Evolutionary conservation across 37 sponge, comb jelly and placozoan species (phyloP).

Genomic region (Aphrocallistes beatrix): DNA sequence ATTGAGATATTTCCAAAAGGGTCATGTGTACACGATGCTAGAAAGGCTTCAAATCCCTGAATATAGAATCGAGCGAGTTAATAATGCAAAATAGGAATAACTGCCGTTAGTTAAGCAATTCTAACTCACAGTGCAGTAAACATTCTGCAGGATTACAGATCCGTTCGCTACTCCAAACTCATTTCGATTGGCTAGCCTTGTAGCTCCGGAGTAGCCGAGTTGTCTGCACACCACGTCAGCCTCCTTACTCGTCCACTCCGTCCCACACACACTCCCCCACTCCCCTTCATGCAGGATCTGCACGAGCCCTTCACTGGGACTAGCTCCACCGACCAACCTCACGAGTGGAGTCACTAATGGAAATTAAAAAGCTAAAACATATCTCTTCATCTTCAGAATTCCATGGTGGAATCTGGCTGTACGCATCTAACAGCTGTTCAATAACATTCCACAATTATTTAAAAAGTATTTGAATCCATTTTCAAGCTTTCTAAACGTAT

Average conservation of each 20-base stretch:
- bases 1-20: neutral
- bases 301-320: neutral
- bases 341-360: neutral
- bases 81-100: neutral
- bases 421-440: no score
- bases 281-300: neutral
- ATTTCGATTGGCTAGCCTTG: neutral
- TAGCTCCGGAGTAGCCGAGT: neutral
- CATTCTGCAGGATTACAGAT: neutral
- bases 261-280: neutral
- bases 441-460: no score
- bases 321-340: neutral
- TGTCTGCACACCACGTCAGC: constrained; percentile 1
- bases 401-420: no score
- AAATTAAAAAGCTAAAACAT: no score
- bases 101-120: neutral
- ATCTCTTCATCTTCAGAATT: no score
- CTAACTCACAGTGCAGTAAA: neutral
- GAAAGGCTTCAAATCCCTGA: neutral
- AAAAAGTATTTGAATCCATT: no score
- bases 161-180: neutral
- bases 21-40: neutral
- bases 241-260: neutral
- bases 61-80: neutral
- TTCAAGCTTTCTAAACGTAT: no score